Conservation (phyloP, 2,113 vertebrate genomes). For the Bostrychus sinensis region DNA sequence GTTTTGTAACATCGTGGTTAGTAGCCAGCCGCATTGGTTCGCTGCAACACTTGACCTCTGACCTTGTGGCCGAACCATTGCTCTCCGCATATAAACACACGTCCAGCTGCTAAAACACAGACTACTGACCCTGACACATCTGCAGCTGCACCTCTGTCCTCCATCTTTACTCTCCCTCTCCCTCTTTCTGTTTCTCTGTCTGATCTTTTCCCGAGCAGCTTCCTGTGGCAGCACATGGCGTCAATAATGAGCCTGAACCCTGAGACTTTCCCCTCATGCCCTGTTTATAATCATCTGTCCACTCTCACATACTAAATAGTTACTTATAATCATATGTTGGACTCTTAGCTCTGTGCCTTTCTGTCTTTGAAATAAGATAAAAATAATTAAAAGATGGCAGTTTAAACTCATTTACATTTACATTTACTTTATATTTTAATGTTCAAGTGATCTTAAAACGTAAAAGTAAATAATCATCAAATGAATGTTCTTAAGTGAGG, state of each 20-base stretch:
- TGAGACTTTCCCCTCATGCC: slow-evolving; percentile 40
- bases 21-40: slow-evolving; percentile 1
- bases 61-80: slow-evolving; percentile 44
- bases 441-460: too few relatives aligned
- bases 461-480: too few relatives aligned
- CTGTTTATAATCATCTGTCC: slow-evolving; percentile 41
- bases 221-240: slow-evolving; percentile 78
- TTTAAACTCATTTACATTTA: too few relatives aligned
- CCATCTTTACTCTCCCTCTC: slow-evolving; percentile 25
- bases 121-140: slow-evolving; percentile 42
- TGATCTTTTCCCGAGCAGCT: slow-evolving; percentile 71
- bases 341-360: neutral
- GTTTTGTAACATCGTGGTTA: neutral
- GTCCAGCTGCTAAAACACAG: slow-evolving; percentile 50
- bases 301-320: slow-evolving; percentile 22
- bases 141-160: slow-evolving; percentile 64
- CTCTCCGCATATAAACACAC: slow-evolving; percentile 32
- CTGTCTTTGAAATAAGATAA: too few relatives aligned
- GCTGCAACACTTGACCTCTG: slow-evolving; percentile 35
- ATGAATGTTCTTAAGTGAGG: too few relatives aligned
- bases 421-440: too few relatives aligned
- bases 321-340: slow-evolving; percentile 35
- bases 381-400: too few relatives aligned
- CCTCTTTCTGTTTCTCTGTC: slow-evolving; percentile 53
- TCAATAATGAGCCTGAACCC: slow-evolving; percentile 65